These are phyloP conservation scores for Clepsis dumicolana DNA, from an alignment of 2,888 invertebrate species.

Conservation along the genomic window DNA sequence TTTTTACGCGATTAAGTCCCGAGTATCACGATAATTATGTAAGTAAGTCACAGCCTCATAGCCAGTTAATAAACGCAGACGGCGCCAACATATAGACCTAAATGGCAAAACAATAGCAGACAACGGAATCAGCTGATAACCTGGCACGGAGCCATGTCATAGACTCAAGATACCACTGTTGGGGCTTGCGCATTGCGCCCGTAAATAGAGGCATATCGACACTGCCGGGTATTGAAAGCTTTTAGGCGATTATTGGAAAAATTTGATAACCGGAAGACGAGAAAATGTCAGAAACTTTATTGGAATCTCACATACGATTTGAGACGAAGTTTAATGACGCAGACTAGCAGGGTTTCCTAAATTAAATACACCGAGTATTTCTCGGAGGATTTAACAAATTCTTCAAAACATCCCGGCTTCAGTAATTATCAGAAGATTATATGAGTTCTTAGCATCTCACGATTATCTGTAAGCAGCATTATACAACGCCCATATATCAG, in stretches of 20 bases:
- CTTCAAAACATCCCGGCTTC: neutral
- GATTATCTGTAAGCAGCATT: constrained; percentile 1
- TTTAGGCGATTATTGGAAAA: neutral
- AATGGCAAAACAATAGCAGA: constrained; percentile 37
- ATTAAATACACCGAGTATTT: neutral
- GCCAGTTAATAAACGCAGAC: constrained; percentile 8
- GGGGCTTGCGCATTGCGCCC: constrained; percentile 74
- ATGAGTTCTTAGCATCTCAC: neutral
- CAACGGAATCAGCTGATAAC: constrained; percentile 62
- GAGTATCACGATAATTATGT: no score
- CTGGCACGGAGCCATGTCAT: constrained; percentile 62
- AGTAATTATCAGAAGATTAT: neutral
- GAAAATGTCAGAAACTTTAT: neutral
- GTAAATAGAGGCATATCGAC: constrained; percentile 53
- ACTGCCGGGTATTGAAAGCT: neutral
- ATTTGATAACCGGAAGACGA: neutral
- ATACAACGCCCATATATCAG: neutral
- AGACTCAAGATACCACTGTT: constrained; percentile 45
- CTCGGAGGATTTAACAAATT: neutral
- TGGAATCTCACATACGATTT: no score
- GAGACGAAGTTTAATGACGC: no score
- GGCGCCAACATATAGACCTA: neutral
- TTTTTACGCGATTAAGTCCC: no score
- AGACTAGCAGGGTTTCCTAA: neutral
- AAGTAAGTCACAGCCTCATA: no score